Evolutionary conservation across 2,888 invertebrate genomes (phyloP), one percentile per base, ranked within the genome.

Genomic region (Tetrapedia diversipes): DNA sequence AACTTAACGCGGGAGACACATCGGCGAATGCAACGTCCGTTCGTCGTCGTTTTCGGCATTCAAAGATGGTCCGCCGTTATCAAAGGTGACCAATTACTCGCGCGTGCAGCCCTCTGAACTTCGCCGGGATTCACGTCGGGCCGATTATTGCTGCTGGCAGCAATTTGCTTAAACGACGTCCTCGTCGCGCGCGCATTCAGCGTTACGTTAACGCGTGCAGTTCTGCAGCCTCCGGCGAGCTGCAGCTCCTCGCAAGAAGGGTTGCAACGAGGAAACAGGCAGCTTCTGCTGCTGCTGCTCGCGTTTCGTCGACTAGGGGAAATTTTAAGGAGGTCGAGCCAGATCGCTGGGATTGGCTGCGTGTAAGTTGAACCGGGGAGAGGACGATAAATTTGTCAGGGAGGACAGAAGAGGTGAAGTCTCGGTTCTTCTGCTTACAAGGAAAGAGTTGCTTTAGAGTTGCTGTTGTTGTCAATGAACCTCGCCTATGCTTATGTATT

Each of bases 71-170:
- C 10, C 19, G 4, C 10, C 34, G 51, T 45, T 47, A 57, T 34
- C 57, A 71, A 61, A 57, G 66, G 47, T 71, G 65, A 72, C 60
- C 75, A 66, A 72, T 72, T 71, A 71, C 39, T 43, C 39, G 37
- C 4, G 37, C 59, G 63, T 39, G 34, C 39, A n/a, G n/a, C n/a
- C n/a, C 57, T 43, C 10, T 32, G 8, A 32, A 32, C 51, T 51
- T 32, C 49, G 32, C n/a, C n/a, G n/a, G n/a, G n/a, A n/a, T n/a
- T n/a, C n/a, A n/a, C n/a, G n/a, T n/a, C n/a, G n/a, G 59, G 34
- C 34, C 60, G 67, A 43, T 67, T 70, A 77, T 77, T 77, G 77
- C 65, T 37, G 39, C 49, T 8, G n/a, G 37, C 57, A 64, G 53
- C 66, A 68, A 75, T 70, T 76, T 59, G 64, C 47, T 72, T 57